phyloP scores from a whole-genome alignment of 1,140 invertebrate species.

The Laodelphax striatellus region DNA sequence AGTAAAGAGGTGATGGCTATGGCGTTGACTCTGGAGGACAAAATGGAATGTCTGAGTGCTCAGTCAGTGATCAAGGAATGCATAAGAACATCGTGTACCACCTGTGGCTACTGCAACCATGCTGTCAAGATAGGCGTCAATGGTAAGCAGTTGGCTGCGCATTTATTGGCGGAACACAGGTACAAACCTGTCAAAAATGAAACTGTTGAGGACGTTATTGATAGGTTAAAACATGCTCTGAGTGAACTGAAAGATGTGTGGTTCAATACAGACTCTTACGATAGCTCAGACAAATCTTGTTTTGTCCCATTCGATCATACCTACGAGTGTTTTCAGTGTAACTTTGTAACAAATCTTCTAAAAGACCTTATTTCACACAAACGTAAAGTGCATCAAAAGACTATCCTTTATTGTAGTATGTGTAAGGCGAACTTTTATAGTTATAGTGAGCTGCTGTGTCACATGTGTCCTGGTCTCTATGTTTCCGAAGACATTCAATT shows the following conservation, averaged over 20 bases:
- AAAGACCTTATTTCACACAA: conserved; percentile 77
- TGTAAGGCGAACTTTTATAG: conserved; percentile 74
- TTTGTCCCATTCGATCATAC: conserved; percentile 37
- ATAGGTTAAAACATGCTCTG: conserved; percentile 49
- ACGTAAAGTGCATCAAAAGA: conserved; percentile 70
- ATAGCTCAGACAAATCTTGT: conserved; percentile 42
- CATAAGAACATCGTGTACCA: conserved; percentile 47
- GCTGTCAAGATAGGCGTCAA: conserved; percentile 69
- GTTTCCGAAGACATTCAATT: conserved; percentile 45
- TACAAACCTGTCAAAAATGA: conserved; percentile 59
- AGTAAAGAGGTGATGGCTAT: conserved; percentile 48
- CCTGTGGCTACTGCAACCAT: conserved; percentile 74
- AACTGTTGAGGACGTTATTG: conserved; percentile 53
- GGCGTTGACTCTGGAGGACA: conserved; percentile 59
- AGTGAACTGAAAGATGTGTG: conserved; percentile 45
- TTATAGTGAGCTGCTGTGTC: conserved; percentile 72
- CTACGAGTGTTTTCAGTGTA: conserved; percentile 75
- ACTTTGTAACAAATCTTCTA: conserved; percentile 56
- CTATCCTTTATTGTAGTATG: conserved; percentile 67
- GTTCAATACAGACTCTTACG: conserved; percentile 59
- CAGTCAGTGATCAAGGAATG: conserved; percentile 59
- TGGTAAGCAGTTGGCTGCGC: conserved; percentile 61
- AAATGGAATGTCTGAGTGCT: conserved; percentile 56
- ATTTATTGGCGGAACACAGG: conserved; percentile 62
- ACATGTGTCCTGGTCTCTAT: conserved; percentile 67